phyloP scores from a whole-genome alignment of 1,140 invertebrate genomes.

The Antheraea mylitta region DNA sequence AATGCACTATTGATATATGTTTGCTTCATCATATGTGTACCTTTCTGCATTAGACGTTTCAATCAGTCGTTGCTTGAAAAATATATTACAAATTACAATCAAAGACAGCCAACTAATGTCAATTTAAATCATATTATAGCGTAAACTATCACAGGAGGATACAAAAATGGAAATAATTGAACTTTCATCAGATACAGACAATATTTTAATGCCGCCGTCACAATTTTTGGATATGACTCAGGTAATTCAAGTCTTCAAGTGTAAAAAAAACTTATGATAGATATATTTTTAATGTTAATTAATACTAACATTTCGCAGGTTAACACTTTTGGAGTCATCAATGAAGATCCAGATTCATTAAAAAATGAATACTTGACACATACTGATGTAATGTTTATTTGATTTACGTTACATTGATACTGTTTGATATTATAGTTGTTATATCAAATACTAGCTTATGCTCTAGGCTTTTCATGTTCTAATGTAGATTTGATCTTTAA shows the following conservation, averaged over 20 bases:
- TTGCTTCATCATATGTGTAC: too few relatives aligned
- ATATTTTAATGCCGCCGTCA: slow-evolving; percentile 47
- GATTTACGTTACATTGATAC: slow-evolving; percentile 13
- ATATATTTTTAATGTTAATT: neutral
- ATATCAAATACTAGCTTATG: too few relatives aligned
- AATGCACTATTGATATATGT: too few relatives aligned
- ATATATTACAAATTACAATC: too few relatives aligned
- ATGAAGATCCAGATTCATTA: neutral
- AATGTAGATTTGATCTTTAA: neutral
- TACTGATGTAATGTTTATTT: neutral
- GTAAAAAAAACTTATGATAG: too few relatives aligned
- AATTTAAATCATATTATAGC: neutral
- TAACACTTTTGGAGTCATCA: neutral
- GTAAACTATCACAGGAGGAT: neutral
- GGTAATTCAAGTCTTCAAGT: neutral
- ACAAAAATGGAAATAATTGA: slow-evolving; percentile 30
- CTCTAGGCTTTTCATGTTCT: too few relatives aligned
- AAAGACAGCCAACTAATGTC: neutral
- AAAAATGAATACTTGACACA: neutral
- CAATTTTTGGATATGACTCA: slow-evolving; percentile 50
- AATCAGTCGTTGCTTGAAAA: too few relatives aligned
- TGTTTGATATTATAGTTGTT: slow-evolving; percentile 6
- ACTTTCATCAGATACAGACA: slow-evolving; percentile 28
- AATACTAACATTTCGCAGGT: neutral
- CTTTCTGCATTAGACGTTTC: too few relatives aligned